Evolutionary conservation across 1,140 invertebrate species (phyloP), one percentile per base, ranked within the genome.

Genomic region (Diprion similis): DNA sequence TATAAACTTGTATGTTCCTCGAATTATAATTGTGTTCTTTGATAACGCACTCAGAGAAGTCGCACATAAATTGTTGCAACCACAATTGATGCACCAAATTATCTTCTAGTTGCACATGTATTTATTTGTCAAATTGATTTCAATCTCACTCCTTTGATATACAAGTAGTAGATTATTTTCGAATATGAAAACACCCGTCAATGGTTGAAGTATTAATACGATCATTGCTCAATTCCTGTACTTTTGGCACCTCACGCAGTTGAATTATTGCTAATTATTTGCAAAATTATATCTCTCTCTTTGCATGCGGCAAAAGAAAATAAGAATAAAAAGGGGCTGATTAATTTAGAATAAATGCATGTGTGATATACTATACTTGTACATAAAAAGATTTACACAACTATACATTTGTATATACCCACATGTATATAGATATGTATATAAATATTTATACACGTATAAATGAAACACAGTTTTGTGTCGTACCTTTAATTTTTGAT

Each of bases 401-500:
- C 75, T 51, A 51, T 73, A 72, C 45, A 47, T 37, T 17, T 68
- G 51, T 59, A 13, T 59, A 59, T 59, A 59, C 11, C 51, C 10
- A 71, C 46, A 46, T 68, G 68, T 45, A 76, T 66, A 70, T 24
- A 77, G 7, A 77, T 59, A 73, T 66, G 18, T 67, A 66, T 46
- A 48, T 46, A 70, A 46, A 73, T 70, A 59, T 68, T 46, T 68
- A 66, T 72, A 64, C 70, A 66, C 74, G 72, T 75, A 67, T 24
- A 37, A 37, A 37, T 37, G 24, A 37, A 37, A 64, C 59, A 18
- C 17, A 18, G 17, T 15, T 17, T 15, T 17, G 17, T 17, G 17
- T 17, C 13, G 59, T 73, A 76, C 74, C 67, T 78, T 82, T 59
- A 59, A 71, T 11, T 84, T 83, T 81, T 72, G 82, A 78, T 73